These are phyloP conservation scores for Cynodonichthys magdalenae DNA, from an alignment of 2,797 vertebrate genomes.

Conservation along the genomic window DNA sequence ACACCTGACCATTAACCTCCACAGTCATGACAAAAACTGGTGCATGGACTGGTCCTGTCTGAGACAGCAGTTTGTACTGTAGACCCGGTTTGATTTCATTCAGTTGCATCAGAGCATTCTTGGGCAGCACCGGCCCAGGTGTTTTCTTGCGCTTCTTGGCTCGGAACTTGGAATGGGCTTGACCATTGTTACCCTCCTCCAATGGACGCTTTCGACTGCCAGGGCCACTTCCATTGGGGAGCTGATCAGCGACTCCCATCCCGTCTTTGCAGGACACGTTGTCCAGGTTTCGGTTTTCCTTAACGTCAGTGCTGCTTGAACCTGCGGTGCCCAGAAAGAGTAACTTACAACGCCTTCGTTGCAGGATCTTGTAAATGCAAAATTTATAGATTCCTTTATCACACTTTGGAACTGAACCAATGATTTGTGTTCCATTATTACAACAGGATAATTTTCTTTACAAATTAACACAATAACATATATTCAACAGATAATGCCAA, in stretches of 20 bases:
- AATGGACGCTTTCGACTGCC: constrained; percentile 90
- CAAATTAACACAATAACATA: constrained; percentile 12
- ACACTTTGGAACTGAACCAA: constrained; percentile 96
- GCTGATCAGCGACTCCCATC: constrained; percentile 84
- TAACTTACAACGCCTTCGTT: constrained; percentile 99
- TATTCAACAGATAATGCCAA: background rate
- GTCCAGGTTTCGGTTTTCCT: constrained; percentile 97
- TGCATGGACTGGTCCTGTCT: constrained; percentile 94
- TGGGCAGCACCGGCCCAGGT: constrained; percentile 92
- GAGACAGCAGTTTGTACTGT: constrained; percentile 94
- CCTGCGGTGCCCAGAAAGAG: constrained; percentile 99
- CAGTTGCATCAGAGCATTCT: constrained; percentile 97
- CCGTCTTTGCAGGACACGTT: constrained; percentile 91
- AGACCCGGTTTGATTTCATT: constrained; percentile 96
- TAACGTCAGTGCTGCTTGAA: constrained; percentile 97
- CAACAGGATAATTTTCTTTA: constrained; percentile 28
- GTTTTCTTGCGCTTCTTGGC: constrained; percentile 95
- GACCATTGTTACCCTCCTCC: constrained; percentile 95
- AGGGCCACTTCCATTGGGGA: constrained; percentile 90
- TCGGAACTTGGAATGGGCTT: constrained; percentile 89
- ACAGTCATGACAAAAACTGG: constrained; percentile 97
- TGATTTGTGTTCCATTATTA: constrained; percentile 90
- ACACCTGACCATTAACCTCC: constrained; percentile 95
- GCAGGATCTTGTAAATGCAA: constrained; percentile 99
- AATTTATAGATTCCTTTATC: constrained; percentile 99